A percentile compares a stretch with the other conserved stretches of the same genome.
phyloP scores from a whole-genome alignment of 2,888 invertebrate genomes.

The Plebejus anna region DNA sequence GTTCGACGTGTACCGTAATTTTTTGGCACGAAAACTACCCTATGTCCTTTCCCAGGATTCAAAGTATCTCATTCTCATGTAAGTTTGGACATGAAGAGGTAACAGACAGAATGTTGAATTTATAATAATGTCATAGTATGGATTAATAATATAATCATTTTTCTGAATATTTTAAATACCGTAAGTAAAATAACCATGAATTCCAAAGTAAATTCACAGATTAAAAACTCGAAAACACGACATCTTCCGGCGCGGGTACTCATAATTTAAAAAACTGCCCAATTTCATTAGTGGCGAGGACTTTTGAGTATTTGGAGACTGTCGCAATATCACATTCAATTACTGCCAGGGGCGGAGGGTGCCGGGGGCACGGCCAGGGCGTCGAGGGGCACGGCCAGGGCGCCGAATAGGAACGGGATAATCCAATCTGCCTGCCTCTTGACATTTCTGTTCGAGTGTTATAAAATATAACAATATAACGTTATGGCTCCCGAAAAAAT shows the following conservation, averaged over 20 bases:
- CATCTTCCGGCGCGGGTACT: neutral
- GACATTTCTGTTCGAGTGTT: slow-evolving; percentile 31
- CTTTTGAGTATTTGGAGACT: slow-evolving; percentile 32
- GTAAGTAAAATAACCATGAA: neutral
- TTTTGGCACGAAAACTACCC: no score
- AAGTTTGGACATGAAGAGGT: no score
- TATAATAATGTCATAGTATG: no score
- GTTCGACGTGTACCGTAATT: no score
- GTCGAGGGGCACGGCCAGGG: slow-evolving; percentile 2
- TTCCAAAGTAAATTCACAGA: neutral
- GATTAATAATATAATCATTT: no score
- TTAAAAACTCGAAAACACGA: neutral
- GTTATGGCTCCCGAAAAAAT: neutral
- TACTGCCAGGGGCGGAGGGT: slow-evolving; percentile 28
- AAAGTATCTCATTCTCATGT: no score
- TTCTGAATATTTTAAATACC: neutral
- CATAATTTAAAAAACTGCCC: slow-evolving; percentile 30
- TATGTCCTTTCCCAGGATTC: no score
- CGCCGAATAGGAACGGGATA: slow-evolving; percentile 32
- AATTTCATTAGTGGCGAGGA: slow-evolving; percentile 30
- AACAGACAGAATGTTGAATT: no score
- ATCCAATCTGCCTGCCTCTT: slow-evolving; percentile 38
- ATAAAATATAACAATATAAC: slow-evolving; percentile 26
- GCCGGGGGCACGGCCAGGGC: neutral
- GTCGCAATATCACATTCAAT: slow-evolving; percentile 35